These are phyloP conservation scores for Phytoseiulus persimilis DNA, from an alignment of 2,888 invertebrate species.

Conservation along the genomic window DNA sequence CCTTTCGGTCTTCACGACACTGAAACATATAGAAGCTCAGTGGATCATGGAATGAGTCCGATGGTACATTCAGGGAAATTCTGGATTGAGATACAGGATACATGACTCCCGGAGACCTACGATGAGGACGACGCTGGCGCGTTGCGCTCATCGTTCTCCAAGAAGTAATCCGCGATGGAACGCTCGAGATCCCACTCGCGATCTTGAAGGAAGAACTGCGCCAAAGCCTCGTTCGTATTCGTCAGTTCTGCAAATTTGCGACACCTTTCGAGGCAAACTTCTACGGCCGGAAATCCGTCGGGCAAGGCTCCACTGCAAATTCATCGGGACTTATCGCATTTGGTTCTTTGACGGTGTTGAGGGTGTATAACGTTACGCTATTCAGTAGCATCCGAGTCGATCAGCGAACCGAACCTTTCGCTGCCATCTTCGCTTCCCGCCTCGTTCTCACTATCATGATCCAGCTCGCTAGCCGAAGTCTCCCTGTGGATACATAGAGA, in stretches of 20 bases:
- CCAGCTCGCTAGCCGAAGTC: background rate
- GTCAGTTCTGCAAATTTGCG: slow-evolving; percentile 55
- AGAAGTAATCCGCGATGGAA: slow-evolving; percentile 42
- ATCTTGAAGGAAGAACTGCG: slow-evolving; percentile 57
- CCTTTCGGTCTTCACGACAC: background rate
- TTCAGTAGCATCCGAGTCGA: too few species aligned
- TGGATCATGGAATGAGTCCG: background rate
- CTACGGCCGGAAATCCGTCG: slow-evolving; percentile 43
- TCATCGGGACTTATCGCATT: too few species aligned
- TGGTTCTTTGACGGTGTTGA: too few species aligned
- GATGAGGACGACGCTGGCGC: background rate
- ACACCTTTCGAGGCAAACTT: slow-evolving; percentile 52
- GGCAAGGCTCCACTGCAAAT: background rate
- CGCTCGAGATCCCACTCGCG: slow-evolving; percentile 54
- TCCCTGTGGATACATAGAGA: background rate
- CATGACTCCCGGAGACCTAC: background rate
- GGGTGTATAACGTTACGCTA: too few species aligned
- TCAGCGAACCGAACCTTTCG: background rate
- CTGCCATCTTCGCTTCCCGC: background rate
- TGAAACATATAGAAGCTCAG: slow-evolving; percentile 42
- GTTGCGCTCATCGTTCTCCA: slow-evolving; percentile 39
- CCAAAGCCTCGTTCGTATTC: slow-evolving; percentile 55
- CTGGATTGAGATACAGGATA: too few species aligned
- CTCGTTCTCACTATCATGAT: background rate
- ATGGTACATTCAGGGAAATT: background rate